Conservation (phyloP, 2,888 invertebrate genomes). For the Polyommatus icarus region DNA sequence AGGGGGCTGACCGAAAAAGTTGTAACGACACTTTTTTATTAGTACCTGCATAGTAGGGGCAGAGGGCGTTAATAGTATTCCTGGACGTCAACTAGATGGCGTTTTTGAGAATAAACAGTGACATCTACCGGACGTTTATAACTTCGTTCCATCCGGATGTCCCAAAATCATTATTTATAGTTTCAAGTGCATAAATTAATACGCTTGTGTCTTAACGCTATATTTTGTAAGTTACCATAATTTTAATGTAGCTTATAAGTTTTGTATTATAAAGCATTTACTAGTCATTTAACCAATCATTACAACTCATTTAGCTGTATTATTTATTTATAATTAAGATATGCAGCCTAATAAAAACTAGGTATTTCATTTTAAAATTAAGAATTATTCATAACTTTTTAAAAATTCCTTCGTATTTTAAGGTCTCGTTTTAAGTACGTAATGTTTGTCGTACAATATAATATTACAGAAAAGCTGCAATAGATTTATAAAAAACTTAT, state of each 20-base stretch:
- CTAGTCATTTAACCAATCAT: conserved; percentile 40
- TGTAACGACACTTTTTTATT: too few relatives aligned
- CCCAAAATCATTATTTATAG: too few relatives aligned
- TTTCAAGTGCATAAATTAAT: conserved; percentile 1
- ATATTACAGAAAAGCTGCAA: neutral
- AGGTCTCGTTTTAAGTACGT: neutral
- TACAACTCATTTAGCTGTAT: conserved; percentile 16
- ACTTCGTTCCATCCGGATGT: too few relatives aligned
- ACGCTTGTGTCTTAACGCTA: neutral
- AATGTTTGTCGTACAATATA: neutral
- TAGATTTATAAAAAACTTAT: neutral
- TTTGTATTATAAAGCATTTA: conserved; percentile 37
- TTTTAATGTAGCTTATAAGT: conserved; percentile 32
- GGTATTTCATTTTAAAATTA: conserved; percentile 6
- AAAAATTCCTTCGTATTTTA: neutral
- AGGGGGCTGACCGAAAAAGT: too few relatives aligned
- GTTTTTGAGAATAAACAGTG: too few relatives aligned
- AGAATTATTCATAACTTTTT: neutral
- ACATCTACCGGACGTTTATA: too few relatives aligned
- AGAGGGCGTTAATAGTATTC: too few relatives aligned
- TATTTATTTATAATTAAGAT: conserved; percentile 16
- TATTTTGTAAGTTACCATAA: conserved; percentile 28
- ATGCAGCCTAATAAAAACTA: neutral
- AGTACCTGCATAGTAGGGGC: too few relatives aligned
- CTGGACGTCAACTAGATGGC: too few relatives aligned